Evolutionary conservation across 2,888 invertebrate species (phyloP).

Genomic region (Drosophila parthenogenetica): DNA sequence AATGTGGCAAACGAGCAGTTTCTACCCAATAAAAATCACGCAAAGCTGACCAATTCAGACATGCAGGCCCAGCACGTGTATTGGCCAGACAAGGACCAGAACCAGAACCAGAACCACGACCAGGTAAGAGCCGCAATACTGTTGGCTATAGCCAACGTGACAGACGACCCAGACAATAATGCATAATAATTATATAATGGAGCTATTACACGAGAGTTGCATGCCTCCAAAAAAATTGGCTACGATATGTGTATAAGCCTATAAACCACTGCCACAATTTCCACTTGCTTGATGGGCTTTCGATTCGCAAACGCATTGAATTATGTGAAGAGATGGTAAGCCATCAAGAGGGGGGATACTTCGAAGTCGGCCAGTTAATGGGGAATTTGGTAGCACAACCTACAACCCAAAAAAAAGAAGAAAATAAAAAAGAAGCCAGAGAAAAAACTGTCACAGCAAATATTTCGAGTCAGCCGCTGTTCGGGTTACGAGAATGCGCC

Average conservation of each 20-base stretch:
- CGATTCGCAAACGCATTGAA: slow-evolving; percentile 62
- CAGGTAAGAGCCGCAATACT: slow-evolving; percentile 1
- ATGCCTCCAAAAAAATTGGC: slow-evolving; percentile 60
- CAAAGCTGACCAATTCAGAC: slow-evolving; percentile 41
- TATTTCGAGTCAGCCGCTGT: slow-evolving; percentile 36
- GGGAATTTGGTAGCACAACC: slow-evolving; percentile 8
- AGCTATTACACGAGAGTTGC: slow-evolving; percentile 61
- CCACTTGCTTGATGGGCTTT: slow-evolving; percentile 66
- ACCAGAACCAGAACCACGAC: background rate
- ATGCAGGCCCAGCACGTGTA: background rate
- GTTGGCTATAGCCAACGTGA: slow-evolving; percentile 10
- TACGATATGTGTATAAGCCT: slow-evolving; percentile 47
- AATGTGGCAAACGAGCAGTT: slow-evolving; percentile 55
- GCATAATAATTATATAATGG: slow-evolving; percentile 78
- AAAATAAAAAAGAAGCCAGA: background rate
- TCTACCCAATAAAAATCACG: slow-evolving; percentile 49
- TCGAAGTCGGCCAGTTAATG: background rate
- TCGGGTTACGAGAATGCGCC: slow-evolving; percentile 26
- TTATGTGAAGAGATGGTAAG: slow-evolving; percentile 33
- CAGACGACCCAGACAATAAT: slow-evolving; percentile 64
- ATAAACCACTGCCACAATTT: slow-evolving; percentile 65
- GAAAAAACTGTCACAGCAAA: slow-evolving; percentile 66
- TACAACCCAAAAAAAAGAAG: background rate
- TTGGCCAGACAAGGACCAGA: too few species aligned
- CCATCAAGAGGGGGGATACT: background rate